Evolutionary conservation across 2,113 vertebrate genomes (phyloP), one percentile per base, ranked within the genome.

Genomic region (Eolophus roseicapilla): DNA sequence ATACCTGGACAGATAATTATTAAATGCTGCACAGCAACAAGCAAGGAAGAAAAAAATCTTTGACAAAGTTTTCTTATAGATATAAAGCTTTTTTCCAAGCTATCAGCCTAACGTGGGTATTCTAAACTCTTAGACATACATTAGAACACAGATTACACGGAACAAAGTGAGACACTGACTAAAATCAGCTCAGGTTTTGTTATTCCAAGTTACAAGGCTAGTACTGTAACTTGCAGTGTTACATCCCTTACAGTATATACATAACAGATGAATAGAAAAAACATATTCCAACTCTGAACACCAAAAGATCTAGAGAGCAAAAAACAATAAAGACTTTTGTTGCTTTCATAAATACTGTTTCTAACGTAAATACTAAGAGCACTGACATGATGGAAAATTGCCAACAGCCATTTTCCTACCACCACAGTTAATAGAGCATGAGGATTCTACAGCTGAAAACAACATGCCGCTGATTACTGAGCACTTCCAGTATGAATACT

Each of bases 331-430:
- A 74, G 49, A 60, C 49, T 96, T 95, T 31, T 93, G 85, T 62
- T 93, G 64, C 65, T 52, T 92, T 96, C 91, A 93, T 85, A 97
- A 96, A 92, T 90, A 79, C 71, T 50, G 37, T 60, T 96, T 88
- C 92, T 94, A 93, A 95, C 53, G 11, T 86, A 96, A 97, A 95
- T 94, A 96, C 70, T 94, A 81, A 81, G 60, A 89, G 84, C 96
- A 93, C 6, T 96, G 91, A 95, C 93, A 94, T 49, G 89, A 97
- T 95, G 86, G 95, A 96, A 97, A 97, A 97, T 96, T 96, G 97
- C 96, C 96, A 96, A 94, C 44, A 97, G 96, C 89, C 84, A 95
- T 97, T 97, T 98, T 97, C 95, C 97, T 97, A 96, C 92, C 85
- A 94, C 82, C 76, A 88, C 60, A 93, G 95, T 97, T 98, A 98